Evolutionary conservation across 37 sponge, comb jelly and placozoan genomes (phyloP), one percentile per base, ranked within the genome.

Genomic region (Crambe crambe): DNA sequence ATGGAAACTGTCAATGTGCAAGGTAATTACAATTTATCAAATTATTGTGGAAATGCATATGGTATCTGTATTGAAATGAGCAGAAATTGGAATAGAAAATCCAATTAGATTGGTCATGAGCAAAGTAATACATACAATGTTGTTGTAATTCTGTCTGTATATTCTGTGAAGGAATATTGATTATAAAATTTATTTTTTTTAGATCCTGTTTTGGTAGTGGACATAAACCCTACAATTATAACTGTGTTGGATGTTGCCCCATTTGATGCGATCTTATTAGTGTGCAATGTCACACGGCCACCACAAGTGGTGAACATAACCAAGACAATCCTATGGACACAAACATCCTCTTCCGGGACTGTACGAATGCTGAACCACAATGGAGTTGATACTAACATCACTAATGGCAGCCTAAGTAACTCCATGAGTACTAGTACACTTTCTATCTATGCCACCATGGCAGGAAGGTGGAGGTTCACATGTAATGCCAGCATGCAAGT

Each of bases 191-290:
- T n/a, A n/a, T n/a, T n/a, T n/a, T 20, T 29, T 37, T 68, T 68
- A 72, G 73, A 9, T 8, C 73, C 73, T 43, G 54, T 27, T n/a
- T n/a, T 72, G 23, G 54, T 29, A 4, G 54, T 72, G 5, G 6
- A 41, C 2, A 26, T 72, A 4, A 72, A 21, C 31, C 73, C 73
- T n/a, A 43, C 73, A 39, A 43, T 51, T n/a, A 2, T 43, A 6
- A 44, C 73, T 43, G 27, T 41, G n/a, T 42, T 72, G 51, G 73
- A 72, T 27, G 73, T 72, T 41, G 6, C 73, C 9, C 73, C 73
- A 5, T 72, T 23, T 42, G 39, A 72, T 43, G 39, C 5, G 2
- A 43, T 72, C 26, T 6, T 26, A 43, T 2, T 72, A 5, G 22
- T 5, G 3, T 72, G 73, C 22, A n/a, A 41, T n/a, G 54, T 72